Evolutionary conservation across 2,113 vertebrate species (phyloP), one percentile per base, ranked within the genome.

Genomic region (Larimichthys crocea): DNA sequence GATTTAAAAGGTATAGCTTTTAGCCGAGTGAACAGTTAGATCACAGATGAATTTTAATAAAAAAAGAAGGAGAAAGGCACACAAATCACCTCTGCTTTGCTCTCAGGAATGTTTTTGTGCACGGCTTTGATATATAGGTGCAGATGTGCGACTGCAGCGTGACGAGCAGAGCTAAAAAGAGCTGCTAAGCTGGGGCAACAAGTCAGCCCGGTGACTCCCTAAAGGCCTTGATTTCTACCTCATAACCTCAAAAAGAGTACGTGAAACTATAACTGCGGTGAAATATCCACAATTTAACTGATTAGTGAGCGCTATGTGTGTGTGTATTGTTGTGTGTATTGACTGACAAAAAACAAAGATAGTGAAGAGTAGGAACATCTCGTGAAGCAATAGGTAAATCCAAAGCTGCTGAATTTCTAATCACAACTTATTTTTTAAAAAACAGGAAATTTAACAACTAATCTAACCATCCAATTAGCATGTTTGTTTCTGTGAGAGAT

Each of bases 11-110:
- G 90, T 88, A 88, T 69, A 83, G 87, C 91, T 93, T 94, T 94
- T 92, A 94, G 92, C 87, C 59, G 67, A 89, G 90, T 29, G 86
- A 91, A 90, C 91, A 92, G 93, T 94, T 90, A 94, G 93, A 95
- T 95, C 94, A 93, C 88, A 92, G 92, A 92, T 93, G 92, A 94
- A 91, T 94, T 94, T 92, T 94, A 94, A 95, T 95, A 92, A 94
- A 94, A 94, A 94, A 92, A 90, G 81, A 87, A 91, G 92, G 92
- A 93, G 92, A 94, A 87, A 92, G 83, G 86, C 84, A 89, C 94
- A 95, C 92, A 95, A 95, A 95, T 95, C 93, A 95, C 85, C 76
- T 49, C 71, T 63, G 88, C 93, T 92, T 91, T 87, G 88, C 91
- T 91, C 83, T 91, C 82, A 94, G 94, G 95, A 95, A 95, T 95